Conservation (phyloP, 2,113 vertebrate species). For the Cricetomys ansorgei region DNA sequence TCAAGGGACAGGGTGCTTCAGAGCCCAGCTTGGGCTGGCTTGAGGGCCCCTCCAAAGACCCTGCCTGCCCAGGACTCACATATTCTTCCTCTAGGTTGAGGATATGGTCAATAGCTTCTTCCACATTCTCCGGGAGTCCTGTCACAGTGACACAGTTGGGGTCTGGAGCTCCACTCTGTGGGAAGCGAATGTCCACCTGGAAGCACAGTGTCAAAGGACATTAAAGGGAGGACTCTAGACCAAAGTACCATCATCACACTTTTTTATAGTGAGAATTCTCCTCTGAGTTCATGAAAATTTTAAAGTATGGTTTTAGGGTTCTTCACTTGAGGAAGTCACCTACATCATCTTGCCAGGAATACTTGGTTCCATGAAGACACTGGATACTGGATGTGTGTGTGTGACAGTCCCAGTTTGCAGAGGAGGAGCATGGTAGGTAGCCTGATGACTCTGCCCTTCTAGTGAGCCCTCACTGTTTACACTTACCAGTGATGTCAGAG, state of each 20-base stretch:
- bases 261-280: too few species aligned
- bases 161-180: conserved; percentile 95
- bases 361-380: background rate
- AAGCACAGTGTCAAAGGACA: background rate
- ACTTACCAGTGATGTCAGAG: background rate
- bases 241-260: accelerated
- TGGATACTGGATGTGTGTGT: accelerated
- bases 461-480: too few species aligned
- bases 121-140: conserved; percentile 96
- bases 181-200: conserved; percentile 98
- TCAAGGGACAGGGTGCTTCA: accelerated
- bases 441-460: background rate
- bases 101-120: conserved; percentile 98
- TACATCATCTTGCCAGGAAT: too few species aligned
- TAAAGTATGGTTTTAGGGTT: too few species aligned
- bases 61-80: conserved; percentile 85
- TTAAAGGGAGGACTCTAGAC: accelerated
- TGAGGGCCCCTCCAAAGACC: too few species aligned
- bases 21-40: too few species aligned
- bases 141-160: conserved; percentile 96
- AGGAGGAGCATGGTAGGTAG: too few species aligned
- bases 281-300: too few species aligned
- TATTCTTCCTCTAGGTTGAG: conserved; percentile 98
- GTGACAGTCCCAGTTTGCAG: background rate
- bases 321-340: background rate